phyloP scores from a whole-genome alignment of 1,140 invertebrate genomes.

The Calephelis nemesis region DNA sequence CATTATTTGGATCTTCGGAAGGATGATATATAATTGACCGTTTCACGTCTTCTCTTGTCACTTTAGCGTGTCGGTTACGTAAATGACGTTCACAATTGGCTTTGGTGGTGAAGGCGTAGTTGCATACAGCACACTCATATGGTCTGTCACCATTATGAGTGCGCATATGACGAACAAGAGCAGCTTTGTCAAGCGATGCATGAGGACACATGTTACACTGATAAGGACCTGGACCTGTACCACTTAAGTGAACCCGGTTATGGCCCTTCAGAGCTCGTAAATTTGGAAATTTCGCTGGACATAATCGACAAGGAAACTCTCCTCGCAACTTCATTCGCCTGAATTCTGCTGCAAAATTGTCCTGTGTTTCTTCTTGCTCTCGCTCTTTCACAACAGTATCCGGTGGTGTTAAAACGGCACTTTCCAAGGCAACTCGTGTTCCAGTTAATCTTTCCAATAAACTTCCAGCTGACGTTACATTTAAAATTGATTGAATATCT shows the following conservation, averaged over 20 bases:
- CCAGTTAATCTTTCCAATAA: constrained; percentile 80
- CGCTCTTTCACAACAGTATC: constrained; percentile 61
- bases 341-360: constrained; percentile 89
- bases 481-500: constrained; percentile 91
- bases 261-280: constrained; percentile 94
- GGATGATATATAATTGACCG: constrained; percentile 92
- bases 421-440: constrained; percentile 61
- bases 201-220: constrained; percentile 96
- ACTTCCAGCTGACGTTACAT: constrained; percentile 84
- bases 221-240: constrained; percentile 86
- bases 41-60: constrained; percentile 91
- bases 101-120: constrained; percentile 97
- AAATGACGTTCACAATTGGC: constrained; percentile 94
- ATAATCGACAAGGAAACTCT: constrained; percentile 93
- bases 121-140: constrained; percentile 95
- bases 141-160: constrained; percentile 97
- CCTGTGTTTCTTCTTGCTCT: constrained; percentile 88
- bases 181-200: constrained; percentile 93
- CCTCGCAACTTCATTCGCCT: constrained; percentile 91
- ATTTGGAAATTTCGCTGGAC: constrained; percentile 91
- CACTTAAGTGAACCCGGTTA: constrained; percentile 87
- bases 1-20: constrained; percentile 88
- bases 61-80: constrained; percentile 92
- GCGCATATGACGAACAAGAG: constrained; percentile 92
- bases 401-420: constrained; percentile 58